A percentile compares a stretch with the other conserved stretches of the same genome.
Evolutionary conservation across 2,888 invertebrate species (phyloP).

Genomic region (Prenolepis imparis): DNA sequence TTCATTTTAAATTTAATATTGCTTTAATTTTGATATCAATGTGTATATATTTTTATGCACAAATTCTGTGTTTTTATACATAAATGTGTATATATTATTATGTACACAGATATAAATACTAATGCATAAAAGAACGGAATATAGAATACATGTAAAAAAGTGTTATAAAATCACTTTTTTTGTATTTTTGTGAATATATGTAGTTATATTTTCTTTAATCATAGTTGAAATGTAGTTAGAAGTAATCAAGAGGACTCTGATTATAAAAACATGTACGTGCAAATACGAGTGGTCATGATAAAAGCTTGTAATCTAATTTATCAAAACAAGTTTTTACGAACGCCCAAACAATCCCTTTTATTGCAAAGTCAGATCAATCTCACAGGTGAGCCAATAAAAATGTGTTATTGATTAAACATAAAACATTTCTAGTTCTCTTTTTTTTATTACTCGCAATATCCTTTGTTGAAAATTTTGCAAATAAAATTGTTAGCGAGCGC

Average conservation of each 20-base stretch:
- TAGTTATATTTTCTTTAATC: background rate
- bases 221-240: background rate
- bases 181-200: background rate
- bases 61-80: background rate
- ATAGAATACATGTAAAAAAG: background rate
- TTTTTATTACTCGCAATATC: conserved; percentile 10
- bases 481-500: conserved; percentile 7
- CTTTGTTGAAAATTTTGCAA: conserved; percentile 19
- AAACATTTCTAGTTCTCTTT: background rate
- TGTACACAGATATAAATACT: too few species aligned
- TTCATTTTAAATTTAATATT: background rate
- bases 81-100: background rate
- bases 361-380: conserved; percentile 20
- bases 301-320: conserved; percentile 20
- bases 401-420: conserved; percentile 28
- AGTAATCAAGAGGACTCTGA: background rate
- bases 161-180: too few species aligned
- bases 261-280: background rate
- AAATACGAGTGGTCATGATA: conserved; percentile 1
- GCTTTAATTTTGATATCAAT: background rate
- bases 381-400: conserved; percentile 23
- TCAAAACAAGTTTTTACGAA: conserved; percentile 42
- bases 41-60: background rate
- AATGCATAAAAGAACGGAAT: background rate
- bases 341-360: conserved; percentile 28